A percentile compares a stretch with the other conserved stretches of the same genome.
Conservation (phyloP, 2,888 invertebrate genomes). For the Bombylius discolor region DNA sequence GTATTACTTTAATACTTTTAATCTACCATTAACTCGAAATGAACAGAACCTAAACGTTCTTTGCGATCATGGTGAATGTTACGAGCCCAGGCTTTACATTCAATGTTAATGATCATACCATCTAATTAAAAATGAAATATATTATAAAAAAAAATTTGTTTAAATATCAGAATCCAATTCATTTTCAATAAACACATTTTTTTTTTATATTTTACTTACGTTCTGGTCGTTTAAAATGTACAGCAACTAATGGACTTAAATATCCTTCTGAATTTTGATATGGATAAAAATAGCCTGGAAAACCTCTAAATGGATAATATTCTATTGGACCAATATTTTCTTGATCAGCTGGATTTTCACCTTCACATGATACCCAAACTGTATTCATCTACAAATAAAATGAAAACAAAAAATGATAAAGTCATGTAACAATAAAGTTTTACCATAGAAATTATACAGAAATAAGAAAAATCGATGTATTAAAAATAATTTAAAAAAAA, state of each 20-base stretch:
- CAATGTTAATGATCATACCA: constrained; percentile 48
- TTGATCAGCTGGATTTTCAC: constrained; percentile 83
- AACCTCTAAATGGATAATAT: constrained; percentile 70
- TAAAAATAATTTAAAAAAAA: too few relatives aligned
- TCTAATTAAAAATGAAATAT: constrained; percentile 26
- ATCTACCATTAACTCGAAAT: constrained; percentile 57
- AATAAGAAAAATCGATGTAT: too few relatives aligned
- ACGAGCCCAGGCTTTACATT: constrained; percentile 58
- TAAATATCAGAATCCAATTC: too few relatives aligned
- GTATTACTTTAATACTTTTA: constrained; percentile 19
- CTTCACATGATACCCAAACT: constrained; percentile 86
- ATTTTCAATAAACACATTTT: too few relatives aligned
- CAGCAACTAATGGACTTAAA: constrained; percentile 75
- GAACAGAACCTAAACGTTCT: constrained; percentile 55
- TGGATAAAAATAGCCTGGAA: constrained; percentile 83
- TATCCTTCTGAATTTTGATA: constrained; percentile 78
- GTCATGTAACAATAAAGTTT: too few relatives aligned
- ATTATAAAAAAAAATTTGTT: not conserved
- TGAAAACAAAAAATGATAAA: constrained; percentile 18
- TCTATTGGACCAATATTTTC: constrained; percentile 80
- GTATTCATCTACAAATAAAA: constrained; percentile 51
- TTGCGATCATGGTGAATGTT: constrained; percentile 54
- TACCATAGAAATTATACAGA: too few relatives aligned
- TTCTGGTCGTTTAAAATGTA: constrained; percentile 68
- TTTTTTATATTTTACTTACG: constrained; percentile 44